Base-by-base conservation (phyloP, 2,888 invertebrate species). In the Athripsodes cinereus region DNA sequence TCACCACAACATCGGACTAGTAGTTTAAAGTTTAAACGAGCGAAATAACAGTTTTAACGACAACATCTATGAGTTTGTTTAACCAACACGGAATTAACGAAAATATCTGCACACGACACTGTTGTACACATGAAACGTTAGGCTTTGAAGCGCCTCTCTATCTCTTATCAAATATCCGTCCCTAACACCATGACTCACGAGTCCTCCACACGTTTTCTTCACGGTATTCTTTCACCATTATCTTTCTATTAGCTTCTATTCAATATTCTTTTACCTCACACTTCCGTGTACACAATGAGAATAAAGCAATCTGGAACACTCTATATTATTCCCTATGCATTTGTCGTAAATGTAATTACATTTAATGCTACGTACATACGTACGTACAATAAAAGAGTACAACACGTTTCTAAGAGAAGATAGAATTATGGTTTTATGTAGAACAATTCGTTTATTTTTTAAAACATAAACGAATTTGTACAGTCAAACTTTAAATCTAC, bases 101-200 rank as follows among this genome's bases (percentile, higher is more conserved):
- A 40, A 40, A 40, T 40, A 5, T 40, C 40, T 40, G 40, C 40
- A 40, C 40, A 40, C 40, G 40, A 40, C 40, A 40, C 26, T 26
- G 26, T 10, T 10, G 26, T 26, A 10, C 26, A 26, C 26, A 10
- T 26, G 26, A 26, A 26, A 26, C 26, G 26, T 26, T 26, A 26
- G 3, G 10, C 26, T 26, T 26, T 26, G 26, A 26, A 26, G 26
- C 10, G 26, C 26, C 26, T 26, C 13, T 40, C 16, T 8, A 40
- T 40, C 40, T 40, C 13, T 16, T 40, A 40, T 40, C 40, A 40
- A 40, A 40, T 13, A 40, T 13, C 40, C 40, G 40, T 40, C 40
- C 16, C 40, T 40, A 40, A 40, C 40, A 40, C 40, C 40, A n/a
- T 40, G 40, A 40, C 40, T 40, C 40, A 40, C 40, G 40, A 40